Base-by-base conservation (phyloP, 1,140 invertebrate genomes). In the Ooceraea biroi region DNA sequence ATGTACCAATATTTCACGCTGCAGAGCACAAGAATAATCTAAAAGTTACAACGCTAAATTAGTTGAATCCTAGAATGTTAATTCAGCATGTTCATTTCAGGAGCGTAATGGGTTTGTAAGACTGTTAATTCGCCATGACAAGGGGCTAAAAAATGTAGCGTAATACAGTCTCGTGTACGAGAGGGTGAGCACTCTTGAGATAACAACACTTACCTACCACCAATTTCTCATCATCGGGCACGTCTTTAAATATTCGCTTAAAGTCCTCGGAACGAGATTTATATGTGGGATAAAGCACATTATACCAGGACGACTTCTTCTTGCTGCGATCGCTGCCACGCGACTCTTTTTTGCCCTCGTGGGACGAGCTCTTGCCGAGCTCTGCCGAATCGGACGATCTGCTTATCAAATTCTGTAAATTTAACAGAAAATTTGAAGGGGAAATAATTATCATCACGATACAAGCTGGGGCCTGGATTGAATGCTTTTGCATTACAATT, bases 1-100 rank as follows among this genome's bases (percentile, higher is more conserved):
- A 92, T 99, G 98, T 8, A 98, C 97, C 77, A 99, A 94, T 91
- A 99, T 99, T 92, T 99, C 98, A 91, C 98, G 97, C 93, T 99
- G 98, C 36, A 99, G 94, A n/a, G 98, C 98, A 95, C 98, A 99
- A 12, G 98, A 99, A 95, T 99, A 99, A 95, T 99, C 98, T 99
- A 71, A 61, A 88, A 88, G 61, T 77, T 46, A 72, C 19, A 77
- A 65, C 3, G 52, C 0, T 30, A 82, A 36, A 57, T 74, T 73
- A 36, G 60, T 60, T 19, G 19, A 44, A 55, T 36, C 19, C 19
- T 58, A 22, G 8, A 61, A 68, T 50, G 36, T 48, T 50, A 85
- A 60, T 12, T 41, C 10, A 11, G 19, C 66, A 55, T 55, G 52
- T 61, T 58, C 11, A 4, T 63, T 5, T 17, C 12, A 41, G 30